A percentile compares a stretch with the other conserved stretches of the same genome.
Evolutionary conservation across 2,797 vertebrate genomes (phyloP).

Genomic region (Zalophus californianus): DNA sequence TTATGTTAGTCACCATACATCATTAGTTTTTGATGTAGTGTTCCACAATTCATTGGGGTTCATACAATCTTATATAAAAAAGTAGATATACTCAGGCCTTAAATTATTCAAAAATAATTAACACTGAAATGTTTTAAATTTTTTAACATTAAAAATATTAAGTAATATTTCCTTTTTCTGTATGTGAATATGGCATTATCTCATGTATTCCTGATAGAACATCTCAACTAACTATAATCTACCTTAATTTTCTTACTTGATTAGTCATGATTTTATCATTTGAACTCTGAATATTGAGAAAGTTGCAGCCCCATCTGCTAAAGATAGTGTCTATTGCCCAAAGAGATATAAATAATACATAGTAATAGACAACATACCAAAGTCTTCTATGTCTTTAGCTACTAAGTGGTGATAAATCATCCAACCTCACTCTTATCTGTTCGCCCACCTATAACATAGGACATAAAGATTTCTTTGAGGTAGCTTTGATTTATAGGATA

Average conservation of each 20-base stretch:
- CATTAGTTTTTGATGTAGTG: too few relatives aligned
- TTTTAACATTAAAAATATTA: not conserved
- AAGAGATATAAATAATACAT: slow-evolving; percentile 24
- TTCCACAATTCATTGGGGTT: too few relatives aligned
- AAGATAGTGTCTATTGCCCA: not conserved
- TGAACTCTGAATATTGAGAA: slow-evolving; percentile 42
- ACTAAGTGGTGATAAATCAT: not conserved
- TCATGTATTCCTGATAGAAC: not conserved
- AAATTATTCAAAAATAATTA: slow-evolving; percentile 27
- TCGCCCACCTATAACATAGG: not conserved
- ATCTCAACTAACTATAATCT: not conserved
- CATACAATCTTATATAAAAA: not conserved
- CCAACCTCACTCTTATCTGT: not conserved
- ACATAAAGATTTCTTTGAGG: not conserved
- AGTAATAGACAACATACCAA: not conserved
- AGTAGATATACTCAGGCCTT: not conserved
- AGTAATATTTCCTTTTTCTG: not conserved
- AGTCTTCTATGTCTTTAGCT: not conserved
- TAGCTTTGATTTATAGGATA: not conserved
- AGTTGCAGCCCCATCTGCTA: not conserved
- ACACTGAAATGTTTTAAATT: not conserved
- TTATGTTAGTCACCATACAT: too few relatives aligned
- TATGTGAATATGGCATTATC: not conserved
- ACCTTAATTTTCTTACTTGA: not conserved
- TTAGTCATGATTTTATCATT: not conserved